A percentile compares a stretch with the other conserved stretches of the same genome.
Conservation (phyloP, 2,888 invertebrate species). For the Abscondita cerata region DNA sequence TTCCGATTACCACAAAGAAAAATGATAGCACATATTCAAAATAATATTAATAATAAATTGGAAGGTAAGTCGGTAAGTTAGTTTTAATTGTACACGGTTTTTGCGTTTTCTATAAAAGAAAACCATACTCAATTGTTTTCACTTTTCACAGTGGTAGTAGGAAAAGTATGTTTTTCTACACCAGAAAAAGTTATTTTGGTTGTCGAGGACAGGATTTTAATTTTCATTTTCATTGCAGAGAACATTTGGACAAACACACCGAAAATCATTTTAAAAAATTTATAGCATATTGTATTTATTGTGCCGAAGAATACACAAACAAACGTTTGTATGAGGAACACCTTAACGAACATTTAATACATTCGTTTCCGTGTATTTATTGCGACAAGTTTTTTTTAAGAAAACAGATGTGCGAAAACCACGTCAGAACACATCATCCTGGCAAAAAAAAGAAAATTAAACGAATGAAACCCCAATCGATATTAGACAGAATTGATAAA, state of each 20-base stretch:
- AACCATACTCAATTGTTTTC: too few species aligned
- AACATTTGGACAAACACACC: slow-evolving; percentile 35
- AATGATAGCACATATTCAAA: too few species aligned
- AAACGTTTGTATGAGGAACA: slow-evolving; percentile 31
- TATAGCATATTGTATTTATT: slow-evolving; percentile 33
- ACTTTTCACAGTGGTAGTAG: too few species aligned
- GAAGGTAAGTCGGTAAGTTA: too few species aligned
- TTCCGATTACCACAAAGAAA: too few species aligned
- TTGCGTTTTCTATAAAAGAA: too few species aligned
- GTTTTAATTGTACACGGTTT: too few species aligned
- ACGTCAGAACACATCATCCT: slow-evolving; percentile 30
- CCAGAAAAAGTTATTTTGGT: too few species aligned
- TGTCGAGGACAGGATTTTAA: too few species aligned
- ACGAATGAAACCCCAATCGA: slow-evolving; percentile 25
- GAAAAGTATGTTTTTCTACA: too few species aligned
- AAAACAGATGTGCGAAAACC: slow-evolving; percentile 30
- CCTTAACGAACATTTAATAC: slow-evolving; percentile 33
- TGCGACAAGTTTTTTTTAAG: slow-evolving; percentile 37
- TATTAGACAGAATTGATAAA: slow-evolving; percentile 34
- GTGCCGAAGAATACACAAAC: slow-evolving; percentile 30
- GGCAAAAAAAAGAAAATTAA: slow-evolving; percentile 30
- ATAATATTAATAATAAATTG: too few species aligned
- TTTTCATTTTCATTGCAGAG: slow-evolving; percentile 21
- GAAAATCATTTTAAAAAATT: slow-evolving; percentile 22
- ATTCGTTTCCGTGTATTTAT: slow-evolving; percentile 36